Percentiles rank a stretch among this genome's conserved stretches.
Conservation (phyloP, 2,113 vertebrate genomes). For the Antechinus stuartii region DNA sequence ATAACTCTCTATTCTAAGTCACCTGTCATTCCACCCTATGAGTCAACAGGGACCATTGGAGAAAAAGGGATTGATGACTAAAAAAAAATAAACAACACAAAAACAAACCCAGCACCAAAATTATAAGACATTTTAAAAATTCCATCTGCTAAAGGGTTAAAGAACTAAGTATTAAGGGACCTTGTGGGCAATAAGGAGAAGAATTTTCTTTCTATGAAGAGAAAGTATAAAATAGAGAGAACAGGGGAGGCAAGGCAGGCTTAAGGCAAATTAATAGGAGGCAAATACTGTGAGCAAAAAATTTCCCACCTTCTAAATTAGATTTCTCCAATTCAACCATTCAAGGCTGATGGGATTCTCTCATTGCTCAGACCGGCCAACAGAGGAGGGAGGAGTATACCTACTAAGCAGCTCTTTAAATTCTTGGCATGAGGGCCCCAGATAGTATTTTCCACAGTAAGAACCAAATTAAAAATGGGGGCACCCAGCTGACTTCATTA, state of each 20-base stretch:
- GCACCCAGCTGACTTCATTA: not conserved
- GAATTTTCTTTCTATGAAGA: not conserved
- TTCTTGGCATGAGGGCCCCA: not conserved
- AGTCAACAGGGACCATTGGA: not conserved
- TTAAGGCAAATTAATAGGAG: not conserved
- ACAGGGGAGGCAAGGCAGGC: not conserved
- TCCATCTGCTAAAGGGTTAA: not conserved
- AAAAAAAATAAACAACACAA: not conserved
- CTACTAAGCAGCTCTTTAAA: not conserved
- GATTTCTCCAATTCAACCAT: not conserved
- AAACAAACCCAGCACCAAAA: not conserved
- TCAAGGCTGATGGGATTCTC: not conserved
- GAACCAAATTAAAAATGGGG: not conserved
- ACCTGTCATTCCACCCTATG: not conserved
- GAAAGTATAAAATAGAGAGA: not conserved
- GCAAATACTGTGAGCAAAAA: not conserved
- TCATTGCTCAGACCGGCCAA: not conserved
- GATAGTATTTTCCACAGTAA: accelerated
- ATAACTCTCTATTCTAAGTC: not conserved
- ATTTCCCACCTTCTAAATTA: slow-evolving; percentile 33
- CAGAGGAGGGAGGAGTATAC: not conserved
- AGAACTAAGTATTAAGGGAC: not conserved
- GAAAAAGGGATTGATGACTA: not conserved
- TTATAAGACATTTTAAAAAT: not conserved
- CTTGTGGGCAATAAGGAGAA: not conserved